These are phyloP conservation scores for Podilymbus podiceps DNA, from an alignment of 2,113 vertebrate genomes.

Conservation along the genomic window DNA sequence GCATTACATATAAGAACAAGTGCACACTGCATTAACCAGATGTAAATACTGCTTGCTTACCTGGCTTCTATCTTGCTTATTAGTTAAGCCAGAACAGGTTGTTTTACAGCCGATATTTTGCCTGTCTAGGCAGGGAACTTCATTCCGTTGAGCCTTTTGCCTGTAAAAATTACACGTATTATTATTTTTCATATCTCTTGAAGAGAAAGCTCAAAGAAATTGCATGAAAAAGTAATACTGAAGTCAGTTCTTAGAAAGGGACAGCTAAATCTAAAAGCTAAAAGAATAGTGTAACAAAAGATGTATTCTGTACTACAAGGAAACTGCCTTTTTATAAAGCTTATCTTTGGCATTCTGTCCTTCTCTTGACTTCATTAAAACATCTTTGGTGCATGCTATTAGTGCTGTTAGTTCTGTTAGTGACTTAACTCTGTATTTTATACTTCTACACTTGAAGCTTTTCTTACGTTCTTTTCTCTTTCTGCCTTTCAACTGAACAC, in stretches of 20 bases:
- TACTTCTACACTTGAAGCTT: slow-evolving; percentile 60
- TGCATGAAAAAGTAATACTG: not conserved
- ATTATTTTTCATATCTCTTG: not conserved
- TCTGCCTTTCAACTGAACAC: slow-evolving; percentile 80
- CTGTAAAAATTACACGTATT: not conserved
- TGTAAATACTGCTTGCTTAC: slow-evolving; percentile 77
- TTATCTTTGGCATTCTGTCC: slow-evolving; percentile 53
- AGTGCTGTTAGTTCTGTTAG: slow-evolving; percentile 68
- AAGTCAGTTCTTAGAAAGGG: not conserved
- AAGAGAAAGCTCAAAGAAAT: not conserved
- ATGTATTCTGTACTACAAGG: not conserved
- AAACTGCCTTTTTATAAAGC: slow-evolving; percentile 10
- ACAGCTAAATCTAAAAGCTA: not conserved
- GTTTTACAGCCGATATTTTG: slow-evolving; percentile 13
- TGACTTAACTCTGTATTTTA: slow-evolving; percentile 67
- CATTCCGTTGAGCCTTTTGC: not conserved
- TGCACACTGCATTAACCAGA: slow-evolving; percentile 78
- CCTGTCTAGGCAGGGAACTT: slow-evolving; percentile 3
- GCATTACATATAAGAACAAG: slow-evolving; percentile 61
- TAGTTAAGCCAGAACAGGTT: slow-evolving; percentile 23
- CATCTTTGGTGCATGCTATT: slow-evolving; percentile 67
- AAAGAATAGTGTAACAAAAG: not conserved
- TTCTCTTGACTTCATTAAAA: slow-evolving; percentile 65
- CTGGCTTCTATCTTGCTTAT: slow-evolving; percentile 51
- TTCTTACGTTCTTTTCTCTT: slow-evolving; percentile 80